Percentiles rank a stretch among this genome's conserved stretches.
Conservation (phyloP, 1,140 invertebrate species). For the Drosophila sp. region DNA sequence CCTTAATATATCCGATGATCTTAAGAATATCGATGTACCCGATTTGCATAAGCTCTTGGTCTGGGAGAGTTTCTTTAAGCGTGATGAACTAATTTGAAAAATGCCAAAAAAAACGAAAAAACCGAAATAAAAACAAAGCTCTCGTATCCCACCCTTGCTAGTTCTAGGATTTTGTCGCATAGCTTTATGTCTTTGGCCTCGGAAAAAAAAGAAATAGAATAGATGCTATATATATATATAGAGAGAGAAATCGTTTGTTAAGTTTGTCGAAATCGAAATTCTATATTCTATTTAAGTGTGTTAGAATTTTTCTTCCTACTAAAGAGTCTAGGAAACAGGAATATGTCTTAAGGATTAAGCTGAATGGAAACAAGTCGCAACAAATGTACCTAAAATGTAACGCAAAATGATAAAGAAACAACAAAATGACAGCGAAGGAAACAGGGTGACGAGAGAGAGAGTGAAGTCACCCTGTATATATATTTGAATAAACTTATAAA, state of each 20-base stretch:
- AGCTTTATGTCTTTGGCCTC: slow-evolving; percentile 66
- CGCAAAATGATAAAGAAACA: slow-evolving; percentile 17
- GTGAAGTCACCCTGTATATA: background rate
- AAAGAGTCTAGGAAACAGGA: slow-evolving; percentile 4
- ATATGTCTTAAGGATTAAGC: background rate
- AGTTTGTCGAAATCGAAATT: slow-evolving; percentile 53
- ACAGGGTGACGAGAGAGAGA: slow-evolving; percentile 1
- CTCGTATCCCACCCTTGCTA: slow-evolving; percentile 31
- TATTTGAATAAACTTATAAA: background rate
- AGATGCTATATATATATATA: slow-evolving; percentile 26
- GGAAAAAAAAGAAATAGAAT: slow-evolving; percentile 41
- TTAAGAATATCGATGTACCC: slow-evolving; percentile 82
- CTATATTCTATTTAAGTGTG: slow-evolving; percentile 56
- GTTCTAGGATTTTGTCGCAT: slow-evolving; percentile 15
- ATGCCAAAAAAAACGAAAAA: background rate
- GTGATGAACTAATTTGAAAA: slow-evolving; percentile 69
- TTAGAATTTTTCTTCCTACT: slow-evolving; percentile 23
- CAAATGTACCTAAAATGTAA: slow-evolving; percentile 64
- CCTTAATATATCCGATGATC: slow-evolving; percentile 83
- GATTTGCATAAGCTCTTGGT: slow-evolving; percentile 82
- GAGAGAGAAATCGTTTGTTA: slow-evolving; percentile 47
- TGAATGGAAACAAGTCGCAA: slow-evolving; percentile 65
- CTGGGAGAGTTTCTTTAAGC: slow-evolving; percentile 82
- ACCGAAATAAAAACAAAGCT: no score
- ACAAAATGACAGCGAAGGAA: slow-evolving; percentile 33